Base-by-base conservation (phyloP, 2,888 invertebrate genomes). In the Polia nebulosa region DNA sequence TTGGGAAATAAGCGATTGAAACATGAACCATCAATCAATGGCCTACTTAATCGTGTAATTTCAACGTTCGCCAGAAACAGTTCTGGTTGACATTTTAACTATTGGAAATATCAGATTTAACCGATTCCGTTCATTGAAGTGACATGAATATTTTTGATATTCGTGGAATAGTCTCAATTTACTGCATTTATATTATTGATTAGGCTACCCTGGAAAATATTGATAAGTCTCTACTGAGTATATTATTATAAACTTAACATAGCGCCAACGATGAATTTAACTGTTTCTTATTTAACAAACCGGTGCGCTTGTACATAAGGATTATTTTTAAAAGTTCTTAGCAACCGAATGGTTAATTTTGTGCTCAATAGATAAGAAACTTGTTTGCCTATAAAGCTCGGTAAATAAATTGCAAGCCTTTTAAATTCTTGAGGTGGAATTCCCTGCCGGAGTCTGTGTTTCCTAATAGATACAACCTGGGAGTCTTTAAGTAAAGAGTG, bases 41-140 rank as follows among this genome's bases (percentile, higher is more conserved):
- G 4, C 13, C n/a, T 59, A 36, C 9, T 22, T 34, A 45, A 39
- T 22, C 22, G n/a, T 45, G n/a, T 20, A 22, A 44, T 56, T 51
- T 60, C 11, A 57, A 29, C 39, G 17, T 47, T 68, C 41, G 27
- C 25, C 4, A 29, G 69, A 76, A 73, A 34, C 25, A 2, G 15
- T 76, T 61, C 2, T 3, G 7, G 44, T 57, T 61, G 76, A 68
- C 34, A 68, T 76, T 69, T 72, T 4, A 11, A 41, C 11, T 34
- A 3, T 27, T 36, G 17, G 34, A 29, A 47, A n/a, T 58, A 34
- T 15, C 20, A 49, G 13, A 47, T 13, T 25, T 29, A 27, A 58
- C 7, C 11, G 39, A 15, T 49, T 34, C 39, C 17, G 1, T 8
- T 4, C 6, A 51, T 25, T 34, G 27, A 13, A 45, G 11, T 22